Base-by-base conservation (phyloP, 2,113 vertebrate species). In the Recurvirostra avosetta region DNA sequence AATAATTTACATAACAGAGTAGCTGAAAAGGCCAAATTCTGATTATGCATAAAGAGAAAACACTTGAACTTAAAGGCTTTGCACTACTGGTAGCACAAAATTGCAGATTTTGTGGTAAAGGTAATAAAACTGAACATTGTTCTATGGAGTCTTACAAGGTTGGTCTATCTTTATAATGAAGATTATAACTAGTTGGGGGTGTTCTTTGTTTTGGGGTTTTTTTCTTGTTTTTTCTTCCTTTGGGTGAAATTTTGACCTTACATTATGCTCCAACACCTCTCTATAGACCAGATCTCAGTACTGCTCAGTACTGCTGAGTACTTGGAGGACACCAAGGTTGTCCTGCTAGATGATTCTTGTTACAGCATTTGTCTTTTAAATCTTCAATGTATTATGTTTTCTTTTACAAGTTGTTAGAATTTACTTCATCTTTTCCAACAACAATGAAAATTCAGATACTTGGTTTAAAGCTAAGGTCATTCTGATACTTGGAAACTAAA, bases 141-240 rank as follows among this genome's bases (percentile, higher is more conserved):
- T 62, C 30, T 77, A 3, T 29, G 27, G 8, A 40, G 12, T 21
- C 30, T 53, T 65, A 34, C 65, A 78, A 65, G 21, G 56, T 7
- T 52, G 38, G 2, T 55, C 41, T 66, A 1, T 56, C n/a, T 85
- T 68, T 62, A 25, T 75, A 71, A 68, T 43, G 5, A 41, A 62
- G 68, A 49, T 55, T 41, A 32, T 61, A 84, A 67, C 4, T 56
- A 49, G 4, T 56, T 73, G 9, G 18, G 22, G 6, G 11, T 41
- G 27, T 32, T 4, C 5, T 30, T 47, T 8, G 3, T 3, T 1
- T 34, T 14, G 25, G 11, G 6, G 14, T 40, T 20, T 5, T 2
- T 36, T 66, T 38, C 11, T 5, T 3, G 20, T n/a, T 25, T 5
- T 59, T 63, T 29, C 6, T 50, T 68, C 47, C 8, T 77, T 75